Conservation (phyloP, 2,888 invertebrate genomes). For the Aporophyla lueneburgensis region DNA sequence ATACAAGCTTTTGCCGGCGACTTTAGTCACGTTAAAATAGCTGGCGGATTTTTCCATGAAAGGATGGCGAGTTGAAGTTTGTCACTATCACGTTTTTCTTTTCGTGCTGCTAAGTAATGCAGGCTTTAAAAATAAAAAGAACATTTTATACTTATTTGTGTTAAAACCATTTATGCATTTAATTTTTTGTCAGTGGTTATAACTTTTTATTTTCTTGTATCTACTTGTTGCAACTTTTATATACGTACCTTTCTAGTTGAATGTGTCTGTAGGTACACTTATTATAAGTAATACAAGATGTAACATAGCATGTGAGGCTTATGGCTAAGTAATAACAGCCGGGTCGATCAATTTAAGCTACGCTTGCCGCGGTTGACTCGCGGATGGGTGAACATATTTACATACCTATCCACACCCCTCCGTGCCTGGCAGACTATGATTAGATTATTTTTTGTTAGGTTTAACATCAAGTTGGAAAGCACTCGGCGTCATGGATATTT, state of each 20-base stretch:
- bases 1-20: slow-evolving; percentile 25
- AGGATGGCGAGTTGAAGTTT: slow-evolving; percentile 14
- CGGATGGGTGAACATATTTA: too few species aligned
- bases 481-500: too few species aligned
- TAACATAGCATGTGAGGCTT: too few species aligned
- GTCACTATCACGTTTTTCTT: slow-evolving; percentile 26
- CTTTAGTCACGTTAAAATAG: slow-evolving; percentile 41
- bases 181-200: neutral
- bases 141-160: neutral
- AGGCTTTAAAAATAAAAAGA: slow-evolving; percentile 9
- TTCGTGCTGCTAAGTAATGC: slow-evolving; percentile 29
- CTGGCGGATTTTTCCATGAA: slow-evolving; percentile 24
- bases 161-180: neutral
- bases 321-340: too few species aligned
- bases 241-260: neutral
- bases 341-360: too few species aligned
- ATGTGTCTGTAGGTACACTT: neutral
- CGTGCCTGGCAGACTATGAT: too few species aligned
- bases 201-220: neutral
- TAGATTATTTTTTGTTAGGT: neutral
- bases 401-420: too few species aligned
- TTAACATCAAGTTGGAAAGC: neutral
- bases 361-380: too few species aligned
- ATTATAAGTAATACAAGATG: too few species aligned
- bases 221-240: neutral